A percentile compares a stretch with the other conserved stretches of the same genome.
Conservation (phyloP, 2,888 invertebrate species). For the Agriopis aurantiaria region DNA sequence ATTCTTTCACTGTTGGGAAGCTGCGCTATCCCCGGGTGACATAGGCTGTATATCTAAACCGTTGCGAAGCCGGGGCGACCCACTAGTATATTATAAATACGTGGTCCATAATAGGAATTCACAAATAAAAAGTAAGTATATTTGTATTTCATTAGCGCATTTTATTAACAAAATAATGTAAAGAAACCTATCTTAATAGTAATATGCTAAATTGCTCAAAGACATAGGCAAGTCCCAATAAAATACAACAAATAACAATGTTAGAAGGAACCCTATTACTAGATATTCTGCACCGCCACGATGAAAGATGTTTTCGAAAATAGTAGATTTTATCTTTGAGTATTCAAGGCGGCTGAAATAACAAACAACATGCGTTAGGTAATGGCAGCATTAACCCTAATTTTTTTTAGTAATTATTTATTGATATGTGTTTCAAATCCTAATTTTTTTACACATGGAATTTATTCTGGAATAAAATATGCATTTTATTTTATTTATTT, state of each 20-base stretch:
- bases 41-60: too few species aligned
- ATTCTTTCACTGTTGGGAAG: too few species aligned
- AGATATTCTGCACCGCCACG: conserved; percentile 26
- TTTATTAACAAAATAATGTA: not conserved
- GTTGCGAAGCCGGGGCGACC: too few species aligned
- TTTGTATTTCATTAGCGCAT: too few species aligned
- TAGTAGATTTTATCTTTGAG: not conserved
- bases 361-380: not conserved
- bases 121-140: not conserved
- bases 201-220: conserved; percentile 10
- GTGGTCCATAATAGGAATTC: too few species aligned
- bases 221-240: conserved; percentile 30
- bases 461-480: too few species aligned
- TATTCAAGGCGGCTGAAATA: conserved; percentile 31
- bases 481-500: too few species aligned
- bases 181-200: not conserved
- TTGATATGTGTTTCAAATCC: too few species aligned
- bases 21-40: too few species aligned
- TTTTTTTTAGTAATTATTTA: too few species aligned
- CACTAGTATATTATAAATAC: too few species aligned
- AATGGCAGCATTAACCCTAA: not conserved
- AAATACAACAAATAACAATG: conserved; percentile 17
- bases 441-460: too few species aligned
- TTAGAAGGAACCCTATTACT: conserved; percentile 22
- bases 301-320: conserved; percentile 23